Conservation (phyloP, 1,140 invertebrate genomes). For the Hyphantria cunea region DNA sequence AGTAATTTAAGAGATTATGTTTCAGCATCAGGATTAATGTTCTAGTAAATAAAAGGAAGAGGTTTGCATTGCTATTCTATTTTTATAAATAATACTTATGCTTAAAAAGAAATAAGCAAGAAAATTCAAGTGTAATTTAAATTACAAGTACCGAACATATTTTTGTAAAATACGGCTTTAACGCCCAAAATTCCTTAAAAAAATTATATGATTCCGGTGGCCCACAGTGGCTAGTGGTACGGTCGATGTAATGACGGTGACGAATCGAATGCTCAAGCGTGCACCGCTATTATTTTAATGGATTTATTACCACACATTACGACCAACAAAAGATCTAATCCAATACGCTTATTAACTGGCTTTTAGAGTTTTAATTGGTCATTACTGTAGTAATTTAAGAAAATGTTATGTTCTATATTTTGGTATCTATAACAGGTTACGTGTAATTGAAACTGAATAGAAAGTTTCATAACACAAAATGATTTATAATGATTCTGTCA, state of each 20-base stretch:
- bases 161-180: too few relatives aligned
- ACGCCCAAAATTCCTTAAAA: too few relatives aligned
- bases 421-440: conserved; percentile 10
- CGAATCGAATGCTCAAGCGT: conserved; percentile 60
- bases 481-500: neutral
- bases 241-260: conserved; percentile 66
- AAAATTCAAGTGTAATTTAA: too few relatives aligned
- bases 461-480: conserved; percentile 4
- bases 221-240: conserved; percentile 39
- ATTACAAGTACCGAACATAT: too few relatives aligned
- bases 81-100: too few relatives aligned
- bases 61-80: too few relatives aligned
- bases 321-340: conserved; percentile 60
- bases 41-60: too few relatives aligned
- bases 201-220: conserved; percentile 46
- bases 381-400: conserved; percentile 18
- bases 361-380: conserved; percentile 33
- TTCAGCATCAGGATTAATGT: too few relatives aligned
- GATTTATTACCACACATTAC: conserved; percentile 68
- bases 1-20: too few relatives aligned
- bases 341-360: conserved; percentile 38
- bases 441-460: conserved; percentile 10
- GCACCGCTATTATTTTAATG: conserved; percentile 66
- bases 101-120: too few relatives aligned
- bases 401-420: conserved; percentile 12